Base-by-base conservation (phyloP, 2,888 invertebrate species). In the Eilema caniola region DNA sequence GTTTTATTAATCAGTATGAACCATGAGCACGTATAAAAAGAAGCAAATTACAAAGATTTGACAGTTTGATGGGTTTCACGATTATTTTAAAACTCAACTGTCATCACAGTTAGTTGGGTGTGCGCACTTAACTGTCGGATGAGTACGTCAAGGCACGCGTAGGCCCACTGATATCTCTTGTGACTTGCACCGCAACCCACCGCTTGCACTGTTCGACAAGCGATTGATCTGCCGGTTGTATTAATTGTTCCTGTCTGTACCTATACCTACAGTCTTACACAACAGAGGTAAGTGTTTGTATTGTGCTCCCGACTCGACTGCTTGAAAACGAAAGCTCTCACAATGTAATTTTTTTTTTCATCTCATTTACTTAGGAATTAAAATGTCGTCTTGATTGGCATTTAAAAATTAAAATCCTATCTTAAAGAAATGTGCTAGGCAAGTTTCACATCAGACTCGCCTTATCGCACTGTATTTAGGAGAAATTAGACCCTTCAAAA, bases 141-240 rank as follows among this genome's bases (percentile, higher is more conserved):
- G n/a, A n/a, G 16, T 24, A n/a, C 10, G 10, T 56, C 23, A 23
- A 20, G 28, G 28, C 28, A 57, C 67, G 16, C 0, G 25, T 25
- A 41, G 24, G 37, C 8, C 10, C 61, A 31, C 31, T 4, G n/a
- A 4, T 5, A 66, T 23, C 25, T 23, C 25, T 71, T 69, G n/a
- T 82, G 14, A 33, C 84, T 86, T 88, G 81, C 10, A 66, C 83
- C 86, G 76, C 66, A 60, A 60, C 67, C 75, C 87, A 89, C 84
- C 86, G 87, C 90, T 90, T 89, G 91, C 91, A 90, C 80, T 83
- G 91, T 94, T 94, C 93, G 94, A 94, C 94, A 94, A 93, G 89
- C 93, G 93, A 94, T 94, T 93, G 94, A 94, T 94, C 92, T 92
- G 91, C 92, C 89, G 86, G 89, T 89, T 87, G 92, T 92, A 94